These are phyloP conservation scores for Diploptera punctata DNA, from an alignment of 2,888 invertebrate species.

Conservation along the genomic window DNA sequence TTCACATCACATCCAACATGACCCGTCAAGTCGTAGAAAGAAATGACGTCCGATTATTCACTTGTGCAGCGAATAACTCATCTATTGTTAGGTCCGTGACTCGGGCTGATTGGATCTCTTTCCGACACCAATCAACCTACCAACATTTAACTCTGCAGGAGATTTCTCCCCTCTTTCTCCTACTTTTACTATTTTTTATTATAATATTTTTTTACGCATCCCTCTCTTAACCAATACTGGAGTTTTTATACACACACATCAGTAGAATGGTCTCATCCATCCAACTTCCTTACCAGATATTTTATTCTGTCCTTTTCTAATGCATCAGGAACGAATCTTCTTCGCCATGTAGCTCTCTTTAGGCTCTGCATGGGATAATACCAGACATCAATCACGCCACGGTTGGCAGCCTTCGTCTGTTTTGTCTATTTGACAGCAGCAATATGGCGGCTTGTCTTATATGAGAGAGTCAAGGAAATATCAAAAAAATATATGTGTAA, in stretches of 20 bases:
- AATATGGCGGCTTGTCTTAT: conserved; percentile 35
- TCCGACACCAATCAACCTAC: conserved; percentile 41
- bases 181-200: neutral
- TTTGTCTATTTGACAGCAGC: conserved; percentile 35
- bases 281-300: too few relatives aligned
- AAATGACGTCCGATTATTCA: too few relatives aligned
- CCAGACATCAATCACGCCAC: conserved; percentile 33
- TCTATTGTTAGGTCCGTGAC: conserved; percentile 31
- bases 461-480: neutral
- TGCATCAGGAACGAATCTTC: conserved; percentile 22
- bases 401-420: conserved; percentile 33
- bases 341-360: conserved; percentile 5
- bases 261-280: conserved; percentile 10
- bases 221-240: neutral
- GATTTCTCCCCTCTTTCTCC: neutral
- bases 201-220: neutral
- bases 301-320: too few relatives aligned
- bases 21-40: too few relatives aligned
- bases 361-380: conserved; percentile 35
- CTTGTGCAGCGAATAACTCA: too few relatives aligned
- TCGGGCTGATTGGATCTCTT: conserved; percentile 42
- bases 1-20: too few relatives aligned
- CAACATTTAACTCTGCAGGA: conserved; percentile 43
- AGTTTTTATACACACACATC: conserved; percentile 5
- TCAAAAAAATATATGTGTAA: conserved; percentile 9